Percentiles rank a stretch among this genome's conserved stretches.
Evolutionary conservation across 2,797 vertebrate species (phyloP).

Genomic region (Sparus aurata): DNA sequence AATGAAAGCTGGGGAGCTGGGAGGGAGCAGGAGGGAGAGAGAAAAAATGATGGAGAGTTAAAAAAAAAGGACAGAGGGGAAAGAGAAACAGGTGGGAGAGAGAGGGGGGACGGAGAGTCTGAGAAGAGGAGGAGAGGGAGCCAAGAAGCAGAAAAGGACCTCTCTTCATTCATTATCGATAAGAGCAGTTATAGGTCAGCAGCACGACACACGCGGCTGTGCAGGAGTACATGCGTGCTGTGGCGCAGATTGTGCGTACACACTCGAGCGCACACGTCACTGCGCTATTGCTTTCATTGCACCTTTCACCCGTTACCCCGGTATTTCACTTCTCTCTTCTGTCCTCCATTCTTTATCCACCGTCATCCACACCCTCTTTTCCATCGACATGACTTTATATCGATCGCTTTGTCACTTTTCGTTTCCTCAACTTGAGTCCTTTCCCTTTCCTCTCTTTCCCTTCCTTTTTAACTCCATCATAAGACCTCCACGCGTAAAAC

Average conservation of each 20-base stretch:
- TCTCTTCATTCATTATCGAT: constrained; percentile 62
- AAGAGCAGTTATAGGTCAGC: constrained; percentile 66
- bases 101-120: constrained; percentile 14
- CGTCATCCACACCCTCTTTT: constrained; percentile 26
- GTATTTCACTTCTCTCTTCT: constrained; percentile 13
- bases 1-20: constrained; percentile 12
- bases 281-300: constrained; percentile 35
- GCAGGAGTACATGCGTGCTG: constrained; percentile 20
- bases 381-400: constrained; percentile 26
- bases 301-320: constrained; percentile 1
- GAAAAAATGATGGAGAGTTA: constrained; percentile 7
- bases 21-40: constrained; percentile 24
- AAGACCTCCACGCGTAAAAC: not conserved
- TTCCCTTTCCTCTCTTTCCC: constrained; percentile 2
- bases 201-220: constrained; percentile 25
- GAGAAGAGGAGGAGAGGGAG: constrained; percentile 46
- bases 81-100: constrained; percentile 42
- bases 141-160: constrained; percentile 62
- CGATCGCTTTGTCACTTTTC: constrained; percentile 26
- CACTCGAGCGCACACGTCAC: constrained; percentile 13
- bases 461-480: constrained; percentile 9
- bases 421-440: constrained; percentile 12
- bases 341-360: not conserved
- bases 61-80: constrained; percentile 22
- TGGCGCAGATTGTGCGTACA: not conserved